Conservation (phyloP, 2,113 vertebrate genomes). For the Bubo blakistoni region DNA sequence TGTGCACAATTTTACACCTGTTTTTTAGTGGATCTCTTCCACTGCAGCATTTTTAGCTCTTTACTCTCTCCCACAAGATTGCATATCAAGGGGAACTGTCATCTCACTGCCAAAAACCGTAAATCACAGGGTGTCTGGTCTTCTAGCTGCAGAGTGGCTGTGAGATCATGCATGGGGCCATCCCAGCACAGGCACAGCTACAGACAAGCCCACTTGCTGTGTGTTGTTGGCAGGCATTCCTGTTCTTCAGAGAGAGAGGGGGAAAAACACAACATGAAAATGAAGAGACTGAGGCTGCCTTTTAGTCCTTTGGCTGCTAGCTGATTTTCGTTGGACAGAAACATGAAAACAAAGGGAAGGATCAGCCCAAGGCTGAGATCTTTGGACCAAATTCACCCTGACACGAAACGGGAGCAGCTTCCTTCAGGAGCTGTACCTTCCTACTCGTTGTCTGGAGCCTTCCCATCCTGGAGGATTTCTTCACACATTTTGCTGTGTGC, state of each 20-base stretch:
- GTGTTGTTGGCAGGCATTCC: background rate
- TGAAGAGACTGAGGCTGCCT: background rate
- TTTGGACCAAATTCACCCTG: background rate
- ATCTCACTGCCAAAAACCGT: background rate
- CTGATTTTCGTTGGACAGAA: background rate
- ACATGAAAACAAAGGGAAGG: background rate
- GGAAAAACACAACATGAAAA: background rate
- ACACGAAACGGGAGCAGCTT: background rate
- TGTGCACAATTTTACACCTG: background rate
- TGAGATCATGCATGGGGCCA: background rate
- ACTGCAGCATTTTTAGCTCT: background rate
- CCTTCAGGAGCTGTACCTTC: background rate
- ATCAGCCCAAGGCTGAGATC: background rate
- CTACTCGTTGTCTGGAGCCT: background rate
- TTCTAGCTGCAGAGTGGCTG: background rate
- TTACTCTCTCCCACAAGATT: background rate
- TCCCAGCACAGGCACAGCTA: background rate
- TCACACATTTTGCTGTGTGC: background rate
- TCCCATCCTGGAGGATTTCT: background rate
- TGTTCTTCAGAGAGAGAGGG: background rate
- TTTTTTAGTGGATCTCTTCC: background rate
- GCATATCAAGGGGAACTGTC: background rate
- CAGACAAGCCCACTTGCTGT: rapidly evolving
- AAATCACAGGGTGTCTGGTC: rapidly evolving
- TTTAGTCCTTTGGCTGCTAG: background rate